phyloP scores from a whole-genome alignment of 2,113 vertebrate genomes.

The Bufo bufo region DNA sequence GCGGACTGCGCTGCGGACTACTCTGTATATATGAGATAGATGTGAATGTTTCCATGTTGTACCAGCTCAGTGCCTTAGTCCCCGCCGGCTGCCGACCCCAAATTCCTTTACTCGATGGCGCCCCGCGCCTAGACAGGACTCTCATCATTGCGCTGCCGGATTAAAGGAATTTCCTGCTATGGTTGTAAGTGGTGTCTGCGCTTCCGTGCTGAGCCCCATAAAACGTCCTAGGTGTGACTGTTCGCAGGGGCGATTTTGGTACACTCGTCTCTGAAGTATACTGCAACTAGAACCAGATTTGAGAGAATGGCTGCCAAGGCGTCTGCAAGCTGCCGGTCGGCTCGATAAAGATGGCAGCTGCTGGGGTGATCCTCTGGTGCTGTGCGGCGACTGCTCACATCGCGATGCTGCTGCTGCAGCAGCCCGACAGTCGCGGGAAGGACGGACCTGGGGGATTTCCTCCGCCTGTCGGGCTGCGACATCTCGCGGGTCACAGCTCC shows the following conservation, averaged over 20 bases:
- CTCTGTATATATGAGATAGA: conserved; percentile 11
- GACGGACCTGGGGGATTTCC: too few species aligned
- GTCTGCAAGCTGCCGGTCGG: neutral
- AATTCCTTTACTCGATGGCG: too few species aligned
- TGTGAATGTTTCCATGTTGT: conserved; percentile 7
- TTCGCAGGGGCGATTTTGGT: neutral
- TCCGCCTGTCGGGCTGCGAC: too few species aligned
- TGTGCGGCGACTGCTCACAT: too few species aligned
- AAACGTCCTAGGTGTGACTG: neutral
- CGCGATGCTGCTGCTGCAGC: too few species aligned
- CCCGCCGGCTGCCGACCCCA: too few species aligned
- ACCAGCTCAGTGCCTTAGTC: conserved; percentile 14
- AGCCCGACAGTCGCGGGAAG: too few species aligned
- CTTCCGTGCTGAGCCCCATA: neutral
- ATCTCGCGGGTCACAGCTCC: too few species aligned
- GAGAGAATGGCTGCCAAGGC: neutral
- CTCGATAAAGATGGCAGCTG: neutral
- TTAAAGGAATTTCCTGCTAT: neutral
- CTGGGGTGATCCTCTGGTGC: too few species aligned
- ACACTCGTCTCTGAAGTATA: neutral
- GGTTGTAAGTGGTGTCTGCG: neutral
- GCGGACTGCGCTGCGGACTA: neutral
- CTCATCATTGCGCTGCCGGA: neutral
- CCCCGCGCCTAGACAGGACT: neutral
- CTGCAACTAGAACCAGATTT: neutral